Percentiles rank a stretch among this genome's conserved stretches.
These are phyloP conservation scores for Drosophila ananassae DNA, from an alignment of 1,140 invertebrate genomes.

Conservation along the genomic window DNA sequence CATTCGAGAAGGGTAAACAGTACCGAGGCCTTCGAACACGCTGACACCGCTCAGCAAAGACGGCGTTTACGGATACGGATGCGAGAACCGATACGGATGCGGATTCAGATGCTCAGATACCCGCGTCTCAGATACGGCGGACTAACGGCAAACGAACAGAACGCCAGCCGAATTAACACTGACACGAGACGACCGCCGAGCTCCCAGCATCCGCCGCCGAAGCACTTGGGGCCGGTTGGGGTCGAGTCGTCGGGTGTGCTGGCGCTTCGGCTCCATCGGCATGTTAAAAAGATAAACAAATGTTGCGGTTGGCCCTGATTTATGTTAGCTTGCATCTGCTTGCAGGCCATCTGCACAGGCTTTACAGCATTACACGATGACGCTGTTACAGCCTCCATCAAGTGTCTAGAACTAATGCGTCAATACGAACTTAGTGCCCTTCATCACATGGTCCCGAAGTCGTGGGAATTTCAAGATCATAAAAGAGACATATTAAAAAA, in stretches of 20 bases:
- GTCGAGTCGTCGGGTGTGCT: conserved; percentile 6
- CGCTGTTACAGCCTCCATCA: neutral
- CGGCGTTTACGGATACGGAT: conserved; percentile 4
- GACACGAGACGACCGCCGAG: conserved; percentile 26
- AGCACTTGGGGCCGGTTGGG: conserved; percentile 17
- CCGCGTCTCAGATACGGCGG: neutral
- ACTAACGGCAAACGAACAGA: conserved; percentile 32
- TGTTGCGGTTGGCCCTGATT: conserved; percentile 50
- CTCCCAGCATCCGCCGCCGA: conserved; percentile 38
- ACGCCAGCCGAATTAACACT: conserved; percentile 59
- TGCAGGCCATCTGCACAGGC: conserved; percentile 25
- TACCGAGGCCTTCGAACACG: neutral
- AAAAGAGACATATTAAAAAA: no score
- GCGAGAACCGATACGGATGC: conserved; percentile 4
- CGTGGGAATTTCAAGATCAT: neutral
- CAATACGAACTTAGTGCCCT: neutral
- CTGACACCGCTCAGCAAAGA: neutral
- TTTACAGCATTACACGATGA: conserved; percentile 6
- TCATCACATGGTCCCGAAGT: neutral
- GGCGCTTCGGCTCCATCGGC: conserved; percentile 40
- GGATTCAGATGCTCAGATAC: neutral
- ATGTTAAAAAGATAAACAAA: conserved; percentile 72
- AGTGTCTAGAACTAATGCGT: neutral
- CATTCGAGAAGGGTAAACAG: conserved; percentile 15
- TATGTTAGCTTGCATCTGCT: conserved; percentile 55